Conservation (phyloP, 2,113 vertebrate genomes). For the Anoura caudifer region DNA sequence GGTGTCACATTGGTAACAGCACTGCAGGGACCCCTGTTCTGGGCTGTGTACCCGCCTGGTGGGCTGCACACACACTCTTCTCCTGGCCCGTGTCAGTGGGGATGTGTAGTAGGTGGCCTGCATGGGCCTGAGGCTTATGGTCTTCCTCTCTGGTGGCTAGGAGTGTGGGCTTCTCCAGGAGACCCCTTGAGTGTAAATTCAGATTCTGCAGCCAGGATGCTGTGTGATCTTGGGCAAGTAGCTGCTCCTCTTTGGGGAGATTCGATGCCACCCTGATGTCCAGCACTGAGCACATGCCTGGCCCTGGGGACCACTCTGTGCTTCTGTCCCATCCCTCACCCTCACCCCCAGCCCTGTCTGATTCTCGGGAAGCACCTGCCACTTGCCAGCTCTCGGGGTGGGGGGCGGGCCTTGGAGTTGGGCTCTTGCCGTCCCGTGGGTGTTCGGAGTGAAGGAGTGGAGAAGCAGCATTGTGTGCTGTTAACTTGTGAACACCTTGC, state of each 20-base stretch:
- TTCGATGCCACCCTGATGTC: fast-evolving
- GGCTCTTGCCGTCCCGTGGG: fast-evolving
- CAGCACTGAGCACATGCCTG: fast-evolving
- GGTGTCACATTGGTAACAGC: fast-evolving
- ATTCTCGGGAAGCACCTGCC: fast-evolving
- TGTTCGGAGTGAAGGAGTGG: neutral
- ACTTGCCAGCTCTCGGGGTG: fast-evolving
- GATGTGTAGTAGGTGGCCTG: neutral
- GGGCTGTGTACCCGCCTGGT: fast-evolving
- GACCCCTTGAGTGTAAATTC: neutral
- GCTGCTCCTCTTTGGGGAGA: neutral
- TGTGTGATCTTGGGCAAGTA: neutral
- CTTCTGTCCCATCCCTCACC: fast-evolving
- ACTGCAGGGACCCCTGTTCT: fast-evolving
- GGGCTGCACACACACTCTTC: fast-evolving
- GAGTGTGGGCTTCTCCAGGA: fast-evolving
- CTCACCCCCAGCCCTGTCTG: fast-evolving
- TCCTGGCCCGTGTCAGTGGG: fast-evolving
- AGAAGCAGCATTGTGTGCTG: fast-evolving
- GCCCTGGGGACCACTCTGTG: fast-evolving
- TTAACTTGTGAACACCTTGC: neutral
- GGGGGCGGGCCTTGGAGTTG: neutral
- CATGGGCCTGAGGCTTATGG: neutral
- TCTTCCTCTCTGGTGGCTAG: too few relatives aligned
- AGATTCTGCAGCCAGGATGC: neutral